Conservation (phyloP, 2,797 vertebrate species). For the Sebastes ruberrimus region DNA sequence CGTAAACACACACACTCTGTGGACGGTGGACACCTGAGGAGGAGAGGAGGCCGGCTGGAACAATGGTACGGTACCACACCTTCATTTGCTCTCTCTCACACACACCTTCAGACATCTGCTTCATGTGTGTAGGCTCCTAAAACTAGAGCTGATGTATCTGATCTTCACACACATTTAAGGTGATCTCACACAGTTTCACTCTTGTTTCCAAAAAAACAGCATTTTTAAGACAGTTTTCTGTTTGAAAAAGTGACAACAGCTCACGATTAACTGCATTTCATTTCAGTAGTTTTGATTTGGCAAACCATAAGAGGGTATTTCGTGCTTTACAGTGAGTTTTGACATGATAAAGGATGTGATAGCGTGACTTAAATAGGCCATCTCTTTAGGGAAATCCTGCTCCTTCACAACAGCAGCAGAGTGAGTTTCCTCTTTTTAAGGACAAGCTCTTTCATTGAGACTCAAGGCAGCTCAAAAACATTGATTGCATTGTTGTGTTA, state of each 20-base stretch:
- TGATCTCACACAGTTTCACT: neutral
- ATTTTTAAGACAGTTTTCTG: neutral
- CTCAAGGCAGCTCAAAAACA: neutral
- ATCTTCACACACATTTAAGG: neutral
- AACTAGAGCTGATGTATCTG: neutral
- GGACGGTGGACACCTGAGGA: conserved; percentile 45
- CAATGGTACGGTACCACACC: conserved; percentile 73
- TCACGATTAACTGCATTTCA: neutral
- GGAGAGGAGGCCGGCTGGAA: conserved; percentile 42
- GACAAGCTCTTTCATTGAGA: neutral
- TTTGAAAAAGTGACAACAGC: neutral
- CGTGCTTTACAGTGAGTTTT: neutral
- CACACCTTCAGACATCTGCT: neutral
- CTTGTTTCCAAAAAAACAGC: neutral
- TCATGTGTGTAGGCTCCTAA: neutral
- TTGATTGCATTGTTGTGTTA: neutral
- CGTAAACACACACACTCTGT: conserved; percentile 1
- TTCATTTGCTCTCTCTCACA: conserved; percentile 18
- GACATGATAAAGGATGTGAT: neutral
- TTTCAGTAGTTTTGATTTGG: neutral
- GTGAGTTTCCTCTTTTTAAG: conserved; percentile 67
- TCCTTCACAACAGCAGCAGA: conserved; percentile 14
- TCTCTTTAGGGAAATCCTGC: conserved; percentile 14
- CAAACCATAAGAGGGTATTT: neutral
- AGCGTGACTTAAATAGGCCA: neutral